Conservation (phyloP, 2,888 invertebrate species). For the Eupithecia insigniata region DNA sequence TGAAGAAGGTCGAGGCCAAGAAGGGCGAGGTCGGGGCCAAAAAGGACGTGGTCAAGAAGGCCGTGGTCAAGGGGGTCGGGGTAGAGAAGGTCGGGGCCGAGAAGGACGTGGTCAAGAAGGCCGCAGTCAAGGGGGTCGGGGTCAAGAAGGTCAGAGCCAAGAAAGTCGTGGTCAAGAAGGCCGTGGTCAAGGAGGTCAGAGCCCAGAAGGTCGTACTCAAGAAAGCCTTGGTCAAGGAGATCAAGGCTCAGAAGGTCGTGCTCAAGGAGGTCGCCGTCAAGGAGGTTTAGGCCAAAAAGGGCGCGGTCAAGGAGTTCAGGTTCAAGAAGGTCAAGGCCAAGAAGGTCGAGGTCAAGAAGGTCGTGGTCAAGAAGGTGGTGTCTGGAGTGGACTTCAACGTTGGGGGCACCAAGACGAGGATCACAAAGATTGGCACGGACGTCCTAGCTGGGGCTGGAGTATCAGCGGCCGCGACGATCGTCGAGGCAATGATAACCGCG, state of each 20-base stretch:
- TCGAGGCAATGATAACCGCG: conserved; percentile 16
- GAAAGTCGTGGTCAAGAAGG: background rate
- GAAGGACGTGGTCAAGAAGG: too few relatives aligned
- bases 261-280: background rate
- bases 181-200: background rate
- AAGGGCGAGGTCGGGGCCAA: background rate
- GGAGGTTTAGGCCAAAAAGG: background rate
- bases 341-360: background rate
- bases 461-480: conserved; percentile 21
- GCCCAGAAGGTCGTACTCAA: background rate
- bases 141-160: background rate
- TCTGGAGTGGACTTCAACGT: conserved; percentile 24
- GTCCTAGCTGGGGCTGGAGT: conserved; percentile 33
- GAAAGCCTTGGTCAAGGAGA: background rate
- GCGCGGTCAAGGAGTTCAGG: background rate
- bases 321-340: conserved; percentile 1
- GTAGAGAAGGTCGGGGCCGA: background rate
- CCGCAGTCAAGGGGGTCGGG: background rate
- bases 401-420: conserved; percentile 21
- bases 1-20: conserved; percentile 17
- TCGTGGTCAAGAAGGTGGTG: conserved; percentile 14
- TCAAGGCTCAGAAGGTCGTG: background rate
- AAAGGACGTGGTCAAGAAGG: background rate
- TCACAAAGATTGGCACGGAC: conserved; percentile 8
- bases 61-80: background rate